These are phyloP conservation scores for Neolamprologus devosi DNA, from an alignment of 2,113 vertebrate species.

Conservation along the genomic window DNA sequence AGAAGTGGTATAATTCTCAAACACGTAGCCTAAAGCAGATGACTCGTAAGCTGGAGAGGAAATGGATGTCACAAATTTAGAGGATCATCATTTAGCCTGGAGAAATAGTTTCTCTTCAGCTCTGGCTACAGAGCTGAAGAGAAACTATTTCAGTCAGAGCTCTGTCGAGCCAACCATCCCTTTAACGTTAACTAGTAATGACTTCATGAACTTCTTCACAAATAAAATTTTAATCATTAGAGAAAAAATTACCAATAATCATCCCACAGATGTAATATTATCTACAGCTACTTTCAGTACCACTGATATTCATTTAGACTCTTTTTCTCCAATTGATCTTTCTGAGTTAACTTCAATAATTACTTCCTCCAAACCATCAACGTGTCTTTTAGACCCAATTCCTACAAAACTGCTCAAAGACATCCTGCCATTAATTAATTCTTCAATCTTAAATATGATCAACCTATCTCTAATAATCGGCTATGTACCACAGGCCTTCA, in stretches of 20 bases:
- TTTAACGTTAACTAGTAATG: fast-evolving
- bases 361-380: no score
- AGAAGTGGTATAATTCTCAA: neutral
- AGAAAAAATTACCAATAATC: neutral
- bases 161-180: fast-evolving
- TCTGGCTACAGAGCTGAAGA: fast-evolving
- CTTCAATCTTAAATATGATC: fast-evolving
- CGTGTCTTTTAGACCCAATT: no score
- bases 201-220: neutral
- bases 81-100: neutral
- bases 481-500: no score
- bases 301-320: fast-evolving
- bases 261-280: neutral
- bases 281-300: fast-evolving
- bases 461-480: no score
- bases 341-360: no score
- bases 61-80: neutral
- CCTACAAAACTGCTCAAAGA: no score
- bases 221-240: neutral
- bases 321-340: fast-evolving
- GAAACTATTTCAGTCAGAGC: fast-evolving
- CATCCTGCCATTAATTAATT: fast-evolving
- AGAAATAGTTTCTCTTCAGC: neutral
- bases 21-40: neutral
- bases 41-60: neutral